phyloP scores from a whole-genome alignment of 1,140 invertebrate genomes.

The Trialeurodes vaporariorum region DNA sequence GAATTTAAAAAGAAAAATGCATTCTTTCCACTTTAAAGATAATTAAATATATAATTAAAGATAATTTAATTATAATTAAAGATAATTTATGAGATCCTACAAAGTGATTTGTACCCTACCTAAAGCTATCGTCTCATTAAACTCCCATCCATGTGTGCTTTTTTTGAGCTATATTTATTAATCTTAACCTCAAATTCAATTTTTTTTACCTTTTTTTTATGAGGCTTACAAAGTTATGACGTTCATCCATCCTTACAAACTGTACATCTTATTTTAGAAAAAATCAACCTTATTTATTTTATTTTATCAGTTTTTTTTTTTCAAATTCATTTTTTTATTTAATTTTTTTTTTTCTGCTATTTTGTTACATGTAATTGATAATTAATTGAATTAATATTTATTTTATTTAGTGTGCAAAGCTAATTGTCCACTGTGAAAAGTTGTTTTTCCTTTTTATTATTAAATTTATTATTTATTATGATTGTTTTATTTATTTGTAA shows the following conservation, averaged over 20 bases:
- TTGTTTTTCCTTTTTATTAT: conserved; percentile 1
- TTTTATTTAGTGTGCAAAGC: neutral
- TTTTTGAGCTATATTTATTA: neutral
- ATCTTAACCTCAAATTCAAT: neutral
- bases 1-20: neutral
- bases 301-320: neutral
- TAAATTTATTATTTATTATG: conserved; percentile 1
- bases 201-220: neutral
- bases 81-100: no score
- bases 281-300: neutral
- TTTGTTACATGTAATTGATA: conserved; percentile 1
- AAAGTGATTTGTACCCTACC: no score
- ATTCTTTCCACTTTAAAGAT: no score
- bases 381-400: conserved; percentile 1
- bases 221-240: neutral
- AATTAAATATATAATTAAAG: no score
- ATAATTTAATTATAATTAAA: no score
- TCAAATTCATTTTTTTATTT: neutral
- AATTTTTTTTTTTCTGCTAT: neutral
- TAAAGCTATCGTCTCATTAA: no score
- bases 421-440: neutral
- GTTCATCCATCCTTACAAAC: neutral
- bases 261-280: neutral
- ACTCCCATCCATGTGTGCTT: neutral
- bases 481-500: conserved; percentile 11